Evolutionary conservation across 2,797 vertebrate genomes (phyloP), one percentile per base, ranked within the genome.

Genomic region (Rhabdophis nuchalis): DNA sequence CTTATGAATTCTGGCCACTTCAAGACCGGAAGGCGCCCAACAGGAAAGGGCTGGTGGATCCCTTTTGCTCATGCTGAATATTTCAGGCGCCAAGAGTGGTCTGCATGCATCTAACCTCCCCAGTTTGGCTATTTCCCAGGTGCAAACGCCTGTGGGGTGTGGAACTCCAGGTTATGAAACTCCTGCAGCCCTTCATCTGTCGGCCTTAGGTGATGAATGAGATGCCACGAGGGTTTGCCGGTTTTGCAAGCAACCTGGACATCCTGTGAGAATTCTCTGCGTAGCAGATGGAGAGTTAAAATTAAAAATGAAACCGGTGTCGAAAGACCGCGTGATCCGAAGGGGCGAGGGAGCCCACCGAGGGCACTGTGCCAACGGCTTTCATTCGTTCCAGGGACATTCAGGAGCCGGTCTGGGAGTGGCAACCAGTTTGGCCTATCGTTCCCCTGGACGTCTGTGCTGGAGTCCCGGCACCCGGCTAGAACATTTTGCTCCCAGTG

Each of bases 401-500:
- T 32, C 36, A 53, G 57, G 13, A 36, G 18, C 36, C 11, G n/a
- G 2, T 1, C 16, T 50, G 77, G 89, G 72, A 61, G 56, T 12
- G 32, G 77, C 77, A 82, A 46, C 50, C 50, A 41, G 60, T 60
- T 46, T 32, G n/a, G 32, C 90, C 25, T 16, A 10, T 29, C 16
- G 6, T 60, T 50, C 46, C n/a, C 32, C 54, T 60, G 53, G 64
- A 5, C 46, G n/a, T 16, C 68, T 60, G 87, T 6, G 54, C 68
- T 11, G 23, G 56, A 82, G 41, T 23, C 50, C 91, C 32, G 23
- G 87, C 85, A 91, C 89, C 1, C 10, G 0, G 85, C 82, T 41
- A 46, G 87, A 89, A 91, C 23, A 91, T 85, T 46, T 88, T 88
- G 92, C 87, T 57, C 27, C 68, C 90, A 52, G 54, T 85, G 11